Percentiles rank a stretch among this genome's conserved stretches.
These are phyloP conservation scores for Neomonachus schauinslandi DNA, from an alignment of 2,113 vertebrate genomes.

Conservation along the genomic window DNA sequence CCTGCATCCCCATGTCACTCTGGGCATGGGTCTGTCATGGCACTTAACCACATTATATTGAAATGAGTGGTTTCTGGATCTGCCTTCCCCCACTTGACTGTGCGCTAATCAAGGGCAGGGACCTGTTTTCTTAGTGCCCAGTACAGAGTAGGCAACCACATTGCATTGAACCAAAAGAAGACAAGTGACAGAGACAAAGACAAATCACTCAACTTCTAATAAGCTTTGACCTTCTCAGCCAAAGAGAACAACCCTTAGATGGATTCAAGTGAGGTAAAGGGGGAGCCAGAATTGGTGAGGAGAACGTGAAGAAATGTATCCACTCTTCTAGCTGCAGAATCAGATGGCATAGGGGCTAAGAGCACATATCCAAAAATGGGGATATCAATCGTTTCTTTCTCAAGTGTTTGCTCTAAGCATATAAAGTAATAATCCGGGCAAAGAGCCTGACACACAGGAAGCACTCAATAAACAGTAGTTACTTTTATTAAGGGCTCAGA, in stretches of 20 bases:
- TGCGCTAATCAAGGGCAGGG: neutral
- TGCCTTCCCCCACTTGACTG: neutral
- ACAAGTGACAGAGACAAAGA: neutral
- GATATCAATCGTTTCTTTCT: slow-evolving; percentile 1
- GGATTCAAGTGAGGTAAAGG: neutral
- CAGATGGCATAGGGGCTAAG: neutral
- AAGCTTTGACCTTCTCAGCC: neutral
- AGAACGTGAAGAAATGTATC: neutral
- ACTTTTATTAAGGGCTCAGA: slow-evolving; percentile 45
- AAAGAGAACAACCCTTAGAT: neutral
- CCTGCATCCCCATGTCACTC: neutral
- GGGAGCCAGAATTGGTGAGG: slow-evolving; percentile 1
- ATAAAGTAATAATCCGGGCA: slow-evolving; percentile 25
- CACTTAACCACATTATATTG: neutral
- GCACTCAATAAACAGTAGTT: slow-evolving; percentile 28
- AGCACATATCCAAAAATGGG: slow-evolving; percentile 19
- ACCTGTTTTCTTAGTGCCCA: slow-evolving; percentile 34
- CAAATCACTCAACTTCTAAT: neutral
- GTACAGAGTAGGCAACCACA: neutral
- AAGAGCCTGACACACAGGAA: slow-evolving; percentile 18
- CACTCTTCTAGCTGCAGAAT: neutral
- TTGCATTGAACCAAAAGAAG: neutral
- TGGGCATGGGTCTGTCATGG: neutral
- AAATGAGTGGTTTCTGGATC: slow-evolving; percentile 16
- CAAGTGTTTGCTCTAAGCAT: slow-evolving; percentile 20